These are phyloP conservation scores for Dusona sp. DNA, from an alignment of 2,888 invertebrate species.

Conservation along the genomic window DNA sequence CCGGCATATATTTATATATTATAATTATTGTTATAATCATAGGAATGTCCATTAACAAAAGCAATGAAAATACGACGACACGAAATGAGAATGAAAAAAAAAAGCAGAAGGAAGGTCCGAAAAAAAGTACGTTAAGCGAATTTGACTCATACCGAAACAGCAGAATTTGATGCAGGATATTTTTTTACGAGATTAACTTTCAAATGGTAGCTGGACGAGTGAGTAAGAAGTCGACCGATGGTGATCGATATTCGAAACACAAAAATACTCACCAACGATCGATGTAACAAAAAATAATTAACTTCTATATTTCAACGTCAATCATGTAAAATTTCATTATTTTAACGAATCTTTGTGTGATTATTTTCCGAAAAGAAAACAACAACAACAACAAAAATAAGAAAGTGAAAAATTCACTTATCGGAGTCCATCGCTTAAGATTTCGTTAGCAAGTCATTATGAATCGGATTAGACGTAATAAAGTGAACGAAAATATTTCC, in stretches of 20 bases:
- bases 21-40: conserved; percentile 5
- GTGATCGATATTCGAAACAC: not conserved
- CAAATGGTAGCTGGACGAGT: conserved; percentile 50
- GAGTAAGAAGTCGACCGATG: conserved; percentile 2
- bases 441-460: not conserved
- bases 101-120: not conserved
- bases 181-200: conserved; percentile 64
- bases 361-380: not conserved
- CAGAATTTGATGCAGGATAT: conserved; percentile 63
- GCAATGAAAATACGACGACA: conserved; percentile 13
- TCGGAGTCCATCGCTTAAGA: not conserved
- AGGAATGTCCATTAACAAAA: not conserved
- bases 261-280: not conserved
- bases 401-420: no score
- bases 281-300: not conserved
- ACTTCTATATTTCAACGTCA: not conserved
- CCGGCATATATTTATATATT: conserved; percentile 28
- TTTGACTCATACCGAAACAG: conserved; percentile 51
- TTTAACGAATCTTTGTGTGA: not conserved
- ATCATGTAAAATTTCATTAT: not conserved
- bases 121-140: conserved; percentile 33
- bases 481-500: not conserved
- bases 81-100: not conserved
- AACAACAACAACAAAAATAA: not conserved
- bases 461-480: not conserved